Evolutionary conservation across 2,797 vertebrate genomes (phyloP).

Genomic region (Balearica regulorum): DNA sequence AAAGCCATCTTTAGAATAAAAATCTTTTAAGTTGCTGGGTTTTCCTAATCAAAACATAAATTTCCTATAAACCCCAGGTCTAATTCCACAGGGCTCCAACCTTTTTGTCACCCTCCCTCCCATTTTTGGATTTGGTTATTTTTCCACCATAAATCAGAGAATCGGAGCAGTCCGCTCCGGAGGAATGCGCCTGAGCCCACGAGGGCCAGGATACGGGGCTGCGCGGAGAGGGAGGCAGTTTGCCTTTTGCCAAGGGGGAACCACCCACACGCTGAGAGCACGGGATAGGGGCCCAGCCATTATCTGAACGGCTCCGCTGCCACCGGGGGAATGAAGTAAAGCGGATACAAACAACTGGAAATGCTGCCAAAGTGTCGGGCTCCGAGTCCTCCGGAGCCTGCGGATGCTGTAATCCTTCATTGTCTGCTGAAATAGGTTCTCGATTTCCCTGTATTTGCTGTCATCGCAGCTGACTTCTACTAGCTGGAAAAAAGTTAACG

Average conservation of each 20-base stretch:
- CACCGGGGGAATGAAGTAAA: background rate
- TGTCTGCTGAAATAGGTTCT: constrained; percentile 72
- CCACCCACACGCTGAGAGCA: background rate
- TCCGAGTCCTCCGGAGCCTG: constrained; percentile 77
- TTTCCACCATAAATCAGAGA: background rate
- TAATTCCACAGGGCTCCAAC: background rate
- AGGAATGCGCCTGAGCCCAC: background rate
- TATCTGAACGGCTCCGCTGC: background rate
- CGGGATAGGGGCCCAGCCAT: background rate
- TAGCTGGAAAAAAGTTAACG: background rate
- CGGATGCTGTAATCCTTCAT: constrained; percentile 67
- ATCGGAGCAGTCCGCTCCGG: fast-evolving
- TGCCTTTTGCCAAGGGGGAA: background rate
- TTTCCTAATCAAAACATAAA: background rate
- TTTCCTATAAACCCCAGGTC: background rate
- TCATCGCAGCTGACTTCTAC: background rate
- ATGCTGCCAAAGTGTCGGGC: constrained; percentile 81
- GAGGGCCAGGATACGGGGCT: background rate
- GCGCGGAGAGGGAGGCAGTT: fast-evolving
- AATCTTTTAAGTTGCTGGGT: background rate
- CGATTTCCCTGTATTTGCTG: constrained; percentile 61
- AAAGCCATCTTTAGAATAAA: background rate
- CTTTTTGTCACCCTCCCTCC: background rate
- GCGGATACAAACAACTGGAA: constrained; percentile 81
- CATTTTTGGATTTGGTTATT: background rate